Conservation (phyloP, 2,113 vertebrate species). For the Centrocercus urophasianus region DNA sequence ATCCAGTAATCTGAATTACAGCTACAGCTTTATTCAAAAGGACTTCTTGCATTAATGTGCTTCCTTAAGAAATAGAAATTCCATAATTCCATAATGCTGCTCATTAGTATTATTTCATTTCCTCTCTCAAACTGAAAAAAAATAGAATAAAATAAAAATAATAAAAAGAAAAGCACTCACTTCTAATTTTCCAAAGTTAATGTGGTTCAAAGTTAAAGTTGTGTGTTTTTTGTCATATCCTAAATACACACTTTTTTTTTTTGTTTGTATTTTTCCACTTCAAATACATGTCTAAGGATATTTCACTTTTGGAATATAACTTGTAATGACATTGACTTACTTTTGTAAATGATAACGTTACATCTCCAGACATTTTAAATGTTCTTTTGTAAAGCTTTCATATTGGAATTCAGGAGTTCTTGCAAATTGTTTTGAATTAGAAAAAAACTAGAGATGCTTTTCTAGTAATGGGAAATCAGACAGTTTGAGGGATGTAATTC, state of each 20-base stretch:
- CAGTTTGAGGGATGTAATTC: background rate
- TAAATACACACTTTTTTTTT: background rate
- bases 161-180: too few species aligned
- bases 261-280: background rate
- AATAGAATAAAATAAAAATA: too few species aligned
- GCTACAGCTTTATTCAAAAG: background rate
- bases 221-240: background rate
- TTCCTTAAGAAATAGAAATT: background rate
- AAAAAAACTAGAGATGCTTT: background rate
- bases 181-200: background rate
- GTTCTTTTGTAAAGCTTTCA: background rate
- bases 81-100: background rate
- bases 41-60: background rate
- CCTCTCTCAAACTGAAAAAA: background rate
- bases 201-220: background rate
- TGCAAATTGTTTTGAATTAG: background rate
- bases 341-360: background rate
- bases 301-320: background rate
- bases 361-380: background rate
- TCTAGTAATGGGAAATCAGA: background rate
- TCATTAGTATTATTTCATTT: background rate
- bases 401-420: background rate
- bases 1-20: background rate
- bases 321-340: background rate
- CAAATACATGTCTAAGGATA: background rate